Evolutionary conservation across 1,140 invertebrate genomes (phyloP), one percentile per base, ranked within the genome.

Genomic region (Thalassaphorura encarpata): DNA sequence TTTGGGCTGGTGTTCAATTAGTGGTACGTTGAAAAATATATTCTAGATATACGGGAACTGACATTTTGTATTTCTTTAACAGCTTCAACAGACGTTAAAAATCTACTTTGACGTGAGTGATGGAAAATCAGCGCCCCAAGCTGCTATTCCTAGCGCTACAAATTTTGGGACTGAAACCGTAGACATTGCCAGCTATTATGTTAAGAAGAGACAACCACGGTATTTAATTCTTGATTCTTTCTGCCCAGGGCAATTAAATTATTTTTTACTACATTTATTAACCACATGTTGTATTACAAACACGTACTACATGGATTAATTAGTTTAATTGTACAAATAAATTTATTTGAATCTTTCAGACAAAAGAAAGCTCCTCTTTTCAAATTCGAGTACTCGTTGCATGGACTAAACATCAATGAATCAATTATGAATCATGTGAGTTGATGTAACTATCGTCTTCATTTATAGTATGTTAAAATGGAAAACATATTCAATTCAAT

Each of bases 1-100:
- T 91, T 62, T 94, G 90, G 89, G 82, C 80, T 29, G 85, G 87
- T 67, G 83, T 92, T 23, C 90, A 95, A 71, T 80, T 81, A 66
- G 85, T 91, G 61, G 85, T 91, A 77, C 76, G 80, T 54, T 13
- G 18, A 41, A 54, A 15, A 15, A 41, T 26, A 31, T 49, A 19
- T 19, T 50, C 46, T 47, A 19, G 36, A 16, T 49, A 49, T 0
- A 42, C 23, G 15, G 15, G 6, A 33, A 36, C 19, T 43, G 2
- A 23, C 33, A 31, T 45, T 28, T 48, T 36, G 50, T 23, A 41
- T 42, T 51, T n/a, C 62, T 57, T 52, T 72, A 76, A 18, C 66
- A 91, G 87, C 69, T 91, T 39, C 85, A 59, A 42, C 60, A 59
- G 18, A 64, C 59, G 4, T 39, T 64, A 8, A 64, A 64, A 48